These are phyloP conservation scores for Drosophila yakuba DNA, from an alignment of 1,140 invertebrate species.

Conservation along the genomic window DNA sequence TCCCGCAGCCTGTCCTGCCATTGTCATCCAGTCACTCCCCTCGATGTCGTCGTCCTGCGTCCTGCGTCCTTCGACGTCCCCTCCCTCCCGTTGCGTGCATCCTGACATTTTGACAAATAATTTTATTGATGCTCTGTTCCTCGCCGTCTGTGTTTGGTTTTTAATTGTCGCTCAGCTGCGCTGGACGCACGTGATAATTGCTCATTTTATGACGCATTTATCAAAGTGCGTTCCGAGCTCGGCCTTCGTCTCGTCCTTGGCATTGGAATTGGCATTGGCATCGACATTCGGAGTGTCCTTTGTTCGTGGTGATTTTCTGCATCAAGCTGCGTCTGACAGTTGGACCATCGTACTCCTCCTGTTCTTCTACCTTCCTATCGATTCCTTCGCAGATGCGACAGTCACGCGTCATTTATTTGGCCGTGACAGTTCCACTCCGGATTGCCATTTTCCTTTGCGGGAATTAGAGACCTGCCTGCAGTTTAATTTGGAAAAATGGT, in stretches of 20 bases:
- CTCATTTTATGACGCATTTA: conserved; percentile 68
- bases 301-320: conserved; percentile 41
- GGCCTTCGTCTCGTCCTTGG: conserved; percentile 20
- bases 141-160: conserved; percentile 58
- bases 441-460: conserved; percentile 12
- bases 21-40: conserved; percentile 44
- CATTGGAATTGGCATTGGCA: conserved; percentile 3
- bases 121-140: conserved; percentile 61
- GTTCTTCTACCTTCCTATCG: neutral
- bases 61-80: conserved; percentile 4
- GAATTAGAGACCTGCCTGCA: neutral
- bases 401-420: conserved; percentile 66
- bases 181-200: conserved; percentile 64
- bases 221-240: conserved; percentile 50
- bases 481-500: conserved; percentile 16
- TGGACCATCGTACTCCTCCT: conserved; percentile 2
- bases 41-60: neutral
- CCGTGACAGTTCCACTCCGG: conserved; percentile 43
- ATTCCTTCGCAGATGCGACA: conserved; percentile 21
- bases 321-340: conserved; percentile 54
- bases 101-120: conserved; percentile 68
- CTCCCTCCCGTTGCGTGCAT: conserved; percentile 10
- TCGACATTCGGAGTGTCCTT: conserved; percentile 35
- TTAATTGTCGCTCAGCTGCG: conserved; percentile 56
- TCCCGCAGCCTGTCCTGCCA: conserved; percentile 27